Conservation (phyloP, 2,113 vertebrate species). For the Xiphophorus maculatus region DNA sequence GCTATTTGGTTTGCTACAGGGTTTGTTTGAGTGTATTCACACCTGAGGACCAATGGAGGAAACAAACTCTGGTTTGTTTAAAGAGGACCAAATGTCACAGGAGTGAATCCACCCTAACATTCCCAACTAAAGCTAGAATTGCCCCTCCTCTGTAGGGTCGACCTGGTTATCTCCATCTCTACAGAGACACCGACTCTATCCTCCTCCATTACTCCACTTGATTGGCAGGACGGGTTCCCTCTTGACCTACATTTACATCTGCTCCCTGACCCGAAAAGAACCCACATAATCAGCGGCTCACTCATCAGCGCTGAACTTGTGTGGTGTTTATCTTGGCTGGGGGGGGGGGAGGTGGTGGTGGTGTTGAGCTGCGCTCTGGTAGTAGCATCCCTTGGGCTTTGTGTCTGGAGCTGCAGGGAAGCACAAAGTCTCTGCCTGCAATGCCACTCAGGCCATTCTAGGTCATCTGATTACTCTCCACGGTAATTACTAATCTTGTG, state of each 20-base stretch:
- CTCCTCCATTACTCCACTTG: conserved; percentile 49
- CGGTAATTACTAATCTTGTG: conserved; percentile 57
- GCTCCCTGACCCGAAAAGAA: conserved; percentile 78
- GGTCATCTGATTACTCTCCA: conserved; percentile 68
- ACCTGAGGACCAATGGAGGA: too few species aligned
- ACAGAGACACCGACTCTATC: conserved; percentile 37
- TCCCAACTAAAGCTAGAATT: conserved; percentile 46
- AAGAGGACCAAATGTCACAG: too few species aligned
- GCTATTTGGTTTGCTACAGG: too few species aligned
- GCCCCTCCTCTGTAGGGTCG: conserved; percentile 27
- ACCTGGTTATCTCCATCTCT: conserved; percentile 48
- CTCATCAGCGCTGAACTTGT: conserved; percentile 49
- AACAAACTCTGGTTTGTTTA: too few species aligned
- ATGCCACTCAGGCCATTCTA: conserved; percentile 47
- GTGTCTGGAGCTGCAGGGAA: conserved; percentile 63
- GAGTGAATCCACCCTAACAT: conserved; percentile 36
- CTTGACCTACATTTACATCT: conserved; percentile 82
- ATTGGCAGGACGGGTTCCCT: conserved; percentile 75
- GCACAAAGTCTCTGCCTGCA: conserved; percentile 45
- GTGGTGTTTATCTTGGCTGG: conserved; percentile 40
- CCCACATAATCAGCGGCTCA: conserved; percentile 65
- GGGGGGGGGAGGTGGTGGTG: conserved; percentile 36
- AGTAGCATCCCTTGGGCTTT: conserved; percentile 66
- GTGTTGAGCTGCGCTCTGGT: conserved; percentile 26
- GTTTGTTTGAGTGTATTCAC: too few species aligned